Evolutionary conservation across 2,888 invertebrate genomes (phyloP).

Genomic region (Agrypnus murinus): DNA sequence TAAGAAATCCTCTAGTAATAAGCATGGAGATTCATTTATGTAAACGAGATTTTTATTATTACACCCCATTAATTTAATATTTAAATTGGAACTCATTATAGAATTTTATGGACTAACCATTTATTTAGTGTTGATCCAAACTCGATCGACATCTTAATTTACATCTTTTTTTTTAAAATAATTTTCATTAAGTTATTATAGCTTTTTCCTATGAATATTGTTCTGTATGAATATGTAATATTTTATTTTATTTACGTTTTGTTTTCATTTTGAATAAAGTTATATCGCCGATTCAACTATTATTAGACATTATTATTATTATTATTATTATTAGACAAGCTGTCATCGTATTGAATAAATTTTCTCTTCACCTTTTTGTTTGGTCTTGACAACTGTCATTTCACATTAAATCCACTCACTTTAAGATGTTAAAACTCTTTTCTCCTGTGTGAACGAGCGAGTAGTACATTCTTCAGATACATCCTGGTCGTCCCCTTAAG

Average conservation of each 20-base stretch:
- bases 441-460: neutral
- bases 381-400: constrained; percentile 2
- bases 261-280: no score
- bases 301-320: neutral
- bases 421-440: neutral
- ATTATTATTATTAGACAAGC: constrained; percentile 29
- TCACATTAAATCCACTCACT: neutral
- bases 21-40: constrained; percentile 15
- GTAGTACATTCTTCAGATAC: constrained; percentile 9
- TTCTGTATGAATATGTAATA: no score
- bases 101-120: neutral
- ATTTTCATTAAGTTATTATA: no score
- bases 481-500: neutral
- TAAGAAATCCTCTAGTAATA: constrained; percentile 3
- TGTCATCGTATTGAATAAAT: constrained; percentile 16
- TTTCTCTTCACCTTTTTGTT: constrained; percentile 19
- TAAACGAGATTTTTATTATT: constrained; percentile 7
- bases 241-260: no score
- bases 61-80: neutral
- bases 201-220: no score
- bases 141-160: constrained; percentile 15
- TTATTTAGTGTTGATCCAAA: neutral
- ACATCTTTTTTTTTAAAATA: neutral
- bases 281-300: neutral
- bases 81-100: constrained; percentile 6